Evolutionary conservation across 2,113 vertebrate genomes (phyloP).

Genomic region (Gallinago undulata): DNA sequence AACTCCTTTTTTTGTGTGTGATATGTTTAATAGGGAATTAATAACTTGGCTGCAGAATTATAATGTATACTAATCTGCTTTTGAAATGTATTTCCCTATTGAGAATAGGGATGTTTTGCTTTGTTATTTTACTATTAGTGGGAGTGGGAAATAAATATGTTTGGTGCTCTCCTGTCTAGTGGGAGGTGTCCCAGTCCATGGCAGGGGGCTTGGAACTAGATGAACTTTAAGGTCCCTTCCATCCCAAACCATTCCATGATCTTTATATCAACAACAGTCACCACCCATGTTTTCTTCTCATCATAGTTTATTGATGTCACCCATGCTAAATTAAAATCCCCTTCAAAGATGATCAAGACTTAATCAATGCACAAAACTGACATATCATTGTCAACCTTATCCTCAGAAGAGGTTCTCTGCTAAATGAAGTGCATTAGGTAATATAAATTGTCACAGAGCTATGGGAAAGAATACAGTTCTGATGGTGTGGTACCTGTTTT

Average conservation of each 20-base stretch:
- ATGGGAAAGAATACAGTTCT: neutral
- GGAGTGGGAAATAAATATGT: neutral
- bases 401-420: neutral
- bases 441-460: neutral
- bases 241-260: neutral
- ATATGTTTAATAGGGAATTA: neutral
- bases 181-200: neutral
- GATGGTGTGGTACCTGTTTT: fast-evolving
- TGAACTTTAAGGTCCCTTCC: neutral
- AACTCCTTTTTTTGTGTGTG: neutral
- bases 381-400: neutral
- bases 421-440: neutral
- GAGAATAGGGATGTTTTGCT: neutral
- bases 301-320: neutral
- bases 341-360: neutral
- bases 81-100: neutral
- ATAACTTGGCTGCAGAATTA: neutral
- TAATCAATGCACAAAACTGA: neutral
- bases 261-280: neutral
- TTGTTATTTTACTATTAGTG: neutral
- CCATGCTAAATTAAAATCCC: neutral
- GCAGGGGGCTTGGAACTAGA: neutral
- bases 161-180: neutral
- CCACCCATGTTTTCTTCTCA: neutral
- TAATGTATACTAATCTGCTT: neutral